Conservation (phyloP, 2,888 invertebrate genomes). For the Pollenia labialis region DNA sequence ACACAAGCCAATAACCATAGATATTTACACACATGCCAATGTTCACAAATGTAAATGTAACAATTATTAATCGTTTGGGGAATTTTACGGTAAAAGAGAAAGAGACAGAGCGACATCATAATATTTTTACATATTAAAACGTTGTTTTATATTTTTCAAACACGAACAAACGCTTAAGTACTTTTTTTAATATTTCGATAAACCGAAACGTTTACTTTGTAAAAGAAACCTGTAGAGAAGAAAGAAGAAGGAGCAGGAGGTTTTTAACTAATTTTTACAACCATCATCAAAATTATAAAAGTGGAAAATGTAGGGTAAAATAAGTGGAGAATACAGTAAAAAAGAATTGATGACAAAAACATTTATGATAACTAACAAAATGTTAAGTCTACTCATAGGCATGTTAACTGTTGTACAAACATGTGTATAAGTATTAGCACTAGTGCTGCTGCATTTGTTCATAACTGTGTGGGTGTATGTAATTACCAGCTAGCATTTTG, state of each 20-base stretch:
- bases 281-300: conserved; percentile 7
- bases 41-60: not conserved
- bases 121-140: not conserved
- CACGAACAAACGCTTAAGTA: not conserved
- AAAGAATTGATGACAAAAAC: not conserved
- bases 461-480: not conserved
- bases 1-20: no score
- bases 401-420: not conserved
- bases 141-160: not conserved
- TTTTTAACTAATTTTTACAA: not conserved
- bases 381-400: not conserved
- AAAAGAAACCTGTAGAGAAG: not conserved
- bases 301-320: no score
- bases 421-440: no score
- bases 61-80: conserved; percentile 10
- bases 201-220: no score
- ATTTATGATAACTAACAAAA: not conserved
- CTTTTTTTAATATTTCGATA: not conserved
- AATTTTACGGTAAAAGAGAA: not conserved
- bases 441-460: not conserved
- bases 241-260: not conserved
- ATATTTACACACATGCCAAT: not conserved
- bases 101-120: not conserved
- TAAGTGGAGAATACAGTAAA: not conserved
- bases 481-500: no score